A percentile compares a stretch with the other conserved stretches of the same genome.
These are phyloP conservation scores for Propithecus deckenii DNA, from an alignment of 2,797 vertebrate genomes.

Conservation along the genomic window DNA sequence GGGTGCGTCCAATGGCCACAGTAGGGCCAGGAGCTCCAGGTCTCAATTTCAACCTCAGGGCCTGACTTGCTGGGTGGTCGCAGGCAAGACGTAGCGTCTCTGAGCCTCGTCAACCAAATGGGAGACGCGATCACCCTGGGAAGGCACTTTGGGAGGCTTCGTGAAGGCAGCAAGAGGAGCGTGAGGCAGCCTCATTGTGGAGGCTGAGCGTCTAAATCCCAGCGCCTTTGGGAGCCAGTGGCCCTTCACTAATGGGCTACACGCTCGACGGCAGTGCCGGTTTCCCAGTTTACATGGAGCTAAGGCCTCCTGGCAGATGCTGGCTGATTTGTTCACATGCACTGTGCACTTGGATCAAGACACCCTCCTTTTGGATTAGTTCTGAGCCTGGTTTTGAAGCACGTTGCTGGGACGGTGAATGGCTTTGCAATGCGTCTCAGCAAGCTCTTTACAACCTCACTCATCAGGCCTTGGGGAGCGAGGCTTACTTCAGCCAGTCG, in stretches of 20 bases:
- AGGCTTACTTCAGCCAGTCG: not conserved
- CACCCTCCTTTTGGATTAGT: conserved; percentile 52
- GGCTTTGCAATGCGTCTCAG: conserved; percentile 14
- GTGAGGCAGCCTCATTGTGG: conserved; percentile 14
- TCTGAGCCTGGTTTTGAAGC: conserved; percentile 53
- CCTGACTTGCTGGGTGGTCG: conserved; percentile 11
- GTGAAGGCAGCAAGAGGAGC: not conserved
- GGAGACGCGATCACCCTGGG: not conserved
- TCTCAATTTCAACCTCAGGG: not conserved
- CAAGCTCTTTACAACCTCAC: conserved; percentile 43
- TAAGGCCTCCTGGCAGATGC: conserved; percentile 32
- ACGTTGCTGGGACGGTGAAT: conserved; percentile 8
- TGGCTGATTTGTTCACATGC: not conserved
- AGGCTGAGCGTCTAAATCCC: conserved; percentile 34
- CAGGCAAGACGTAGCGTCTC: conserved; percentile 42
- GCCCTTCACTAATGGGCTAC: conserved; percentile 57
- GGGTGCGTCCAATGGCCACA: not conserved
- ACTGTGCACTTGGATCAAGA: conserved; percentile 44
- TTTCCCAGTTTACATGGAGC: conserved; percentile 30
- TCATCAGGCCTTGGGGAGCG: conserved; percentile 45
- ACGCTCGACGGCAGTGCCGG: conserved; percentile 12
- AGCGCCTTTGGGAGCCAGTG: conserved; percentile 16
- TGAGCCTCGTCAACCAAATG: not conserved
- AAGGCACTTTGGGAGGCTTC: not conserved
- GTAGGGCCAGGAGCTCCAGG: not conserved